These are phyloP conservation scores for Bathynomus jamesi DNA, from an alignment of 1,140 invertebrate genomes.

Conservation along the genomic window DNA sequence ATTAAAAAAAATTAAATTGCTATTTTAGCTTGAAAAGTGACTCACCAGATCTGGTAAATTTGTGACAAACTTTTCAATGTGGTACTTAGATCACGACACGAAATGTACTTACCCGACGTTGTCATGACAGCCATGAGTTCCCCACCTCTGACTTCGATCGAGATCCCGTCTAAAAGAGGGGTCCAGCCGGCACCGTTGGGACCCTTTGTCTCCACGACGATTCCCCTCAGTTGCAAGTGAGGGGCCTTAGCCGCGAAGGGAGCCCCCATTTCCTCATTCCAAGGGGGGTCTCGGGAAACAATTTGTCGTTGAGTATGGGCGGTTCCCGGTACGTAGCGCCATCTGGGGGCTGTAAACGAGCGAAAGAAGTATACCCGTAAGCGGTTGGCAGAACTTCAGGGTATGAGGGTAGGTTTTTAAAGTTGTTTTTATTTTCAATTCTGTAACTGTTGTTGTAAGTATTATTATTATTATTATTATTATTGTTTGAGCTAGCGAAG, in stretches of 20 bases:
- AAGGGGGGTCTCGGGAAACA: conserved; percentile 39
- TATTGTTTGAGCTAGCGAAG: neutral
- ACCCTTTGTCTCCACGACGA: conserved; percentile 47
- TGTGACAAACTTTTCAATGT: no score
- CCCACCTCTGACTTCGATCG: conserved; percentile 75
- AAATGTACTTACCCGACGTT: conserved; percentile 56
- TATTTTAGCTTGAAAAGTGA: no score
- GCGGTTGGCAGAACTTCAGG: conserved; percentile 3
- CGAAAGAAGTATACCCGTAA: conserved; percentile 9
- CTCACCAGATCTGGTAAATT: no score
- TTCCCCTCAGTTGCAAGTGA: conserved; percentile 56
- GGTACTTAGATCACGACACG: no score
- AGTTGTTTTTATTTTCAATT: neutral
- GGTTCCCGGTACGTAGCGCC: conserved; percentile 33
- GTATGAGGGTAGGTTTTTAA: conserved; percentile 1
- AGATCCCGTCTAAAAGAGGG: conserved; percentile 58
- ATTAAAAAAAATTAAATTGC: no score
- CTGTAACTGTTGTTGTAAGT: neutral
- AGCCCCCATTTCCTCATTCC: conserved; percentile 36
- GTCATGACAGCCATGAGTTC: conserved; percentile 84
- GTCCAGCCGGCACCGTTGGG: conserved; percentile 41
- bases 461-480: neutral
- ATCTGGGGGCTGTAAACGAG: conserved; percentile 30
- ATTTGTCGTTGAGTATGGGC: conserved; percentile 40
- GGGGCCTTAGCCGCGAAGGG: conserved; percentile 46